Percentiles rank a stretch among this genome's conserved stretches.
phyloP scores from a whole-genome alignment of 2,888 invertebrate genomes.

The Matsumyia berberina region DNA sequence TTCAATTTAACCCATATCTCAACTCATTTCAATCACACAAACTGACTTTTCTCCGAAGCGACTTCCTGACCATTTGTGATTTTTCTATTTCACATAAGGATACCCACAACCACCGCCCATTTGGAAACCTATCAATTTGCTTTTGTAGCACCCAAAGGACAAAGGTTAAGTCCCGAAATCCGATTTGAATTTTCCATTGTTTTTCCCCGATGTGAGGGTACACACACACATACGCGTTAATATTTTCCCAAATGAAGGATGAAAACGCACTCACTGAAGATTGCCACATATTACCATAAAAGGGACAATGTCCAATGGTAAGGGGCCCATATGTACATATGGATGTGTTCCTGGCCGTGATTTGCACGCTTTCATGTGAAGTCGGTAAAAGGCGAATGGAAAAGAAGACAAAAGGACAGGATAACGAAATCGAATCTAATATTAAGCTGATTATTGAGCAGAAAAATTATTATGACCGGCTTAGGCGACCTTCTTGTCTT shows the following conservation, averaged over 20 bases:
- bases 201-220: neutral
- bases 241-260: conserved; percentile 56
- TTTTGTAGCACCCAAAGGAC: conserved; percentile 51
- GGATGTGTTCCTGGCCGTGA: conserved; percentile 17
- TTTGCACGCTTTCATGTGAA: conserved; percentile 6
- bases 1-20: neutral
- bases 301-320: conserved; percentile 7
- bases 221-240: conserved; percentile 19
- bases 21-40: neutral
- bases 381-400: conserved; percentile 25
- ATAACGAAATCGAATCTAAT: conserved; percentile 48
- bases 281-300: conserved; percentile 53
- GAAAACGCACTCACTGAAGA: conserved; percentile 39
- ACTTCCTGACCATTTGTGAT: neutral
- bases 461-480: conserved; percentile 35
- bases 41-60: neutral
- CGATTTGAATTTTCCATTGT: conserved; percentile 60
- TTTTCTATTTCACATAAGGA: neutral
- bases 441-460: conserved; percentile 64
- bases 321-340: neutral
- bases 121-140: conserved; percentile 49
- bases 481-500: conserved; percentile 27
- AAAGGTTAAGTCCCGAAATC: conserved; percentile 64
- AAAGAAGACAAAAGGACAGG: conserved; percentile 16
- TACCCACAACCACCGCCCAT: conserved; percentile 6